Base-by-base conservation (phyloP, 2,888 invertebrate species). In the Nephrocerus scutellatus region DNA sequence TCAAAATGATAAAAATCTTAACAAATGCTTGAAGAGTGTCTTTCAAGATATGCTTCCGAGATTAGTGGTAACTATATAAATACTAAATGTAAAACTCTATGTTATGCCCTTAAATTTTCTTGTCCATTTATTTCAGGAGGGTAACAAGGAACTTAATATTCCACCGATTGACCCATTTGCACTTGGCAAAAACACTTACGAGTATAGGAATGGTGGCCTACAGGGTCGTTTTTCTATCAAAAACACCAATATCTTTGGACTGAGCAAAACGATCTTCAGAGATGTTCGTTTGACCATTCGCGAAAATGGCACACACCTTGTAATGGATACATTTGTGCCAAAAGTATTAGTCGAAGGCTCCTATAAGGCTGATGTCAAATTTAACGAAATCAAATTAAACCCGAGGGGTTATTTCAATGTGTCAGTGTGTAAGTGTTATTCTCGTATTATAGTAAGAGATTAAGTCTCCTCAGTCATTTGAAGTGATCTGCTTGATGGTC, bases 361-460 rank as follows among this genome's bases (percentile, higher is more conserved):
- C 19, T 82, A 79, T 59, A 72, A 73, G 49, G 80, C 76, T 1
- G 74, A 77, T 43, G 80, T 82, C 10, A 67, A 71, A 23, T 68
- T 81, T 39, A 80, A 79, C 46, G 68, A 73, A 8, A 66, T 81
- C 46, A 74, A 73, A 49, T 57, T 83, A 43, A 72, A 73, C 41
- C 79, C 82, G 19, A 70, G 71, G 46, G 80, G 80, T 22, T 62
- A 63, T 21, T 77, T 76, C 54, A 75, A 74, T 53, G 63, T 73
- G 3, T 73, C 74, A 25, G 73, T 80, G 74, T 70, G 82, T 82
- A 62, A 71, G 73, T 66, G 35, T 19, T 6, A 19, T 15, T 25
- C 13, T 9, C 19, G 6, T 7, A 8, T 13, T 9, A 25, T 3
- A 4, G 6, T 15, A 31, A 30, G 6, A 7, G n/a, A 14, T 22